Percentiles rank a stretch among this genome's conserved stretches.
Conservation (phyloP, 2,888 invertebrate species). For the Volucella inflata region DNA sequence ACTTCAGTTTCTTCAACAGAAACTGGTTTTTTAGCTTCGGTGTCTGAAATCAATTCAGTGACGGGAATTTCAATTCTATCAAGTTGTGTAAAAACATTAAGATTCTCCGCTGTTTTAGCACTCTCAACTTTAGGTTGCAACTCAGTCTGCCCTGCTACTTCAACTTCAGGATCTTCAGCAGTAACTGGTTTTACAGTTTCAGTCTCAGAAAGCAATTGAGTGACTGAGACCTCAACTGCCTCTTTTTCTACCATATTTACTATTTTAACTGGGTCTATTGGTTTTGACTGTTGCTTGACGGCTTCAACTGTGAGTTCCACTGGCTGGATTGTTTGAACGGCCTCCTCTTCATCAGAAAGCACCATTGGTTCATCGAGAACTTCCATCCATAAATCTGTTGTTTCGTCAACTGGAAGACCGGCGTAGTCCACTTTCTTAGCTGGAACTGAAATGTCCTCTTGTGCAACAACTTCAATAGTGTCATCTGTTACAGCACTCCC, state of each 20-base stretch:
- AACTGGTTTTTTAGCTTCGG: no score
- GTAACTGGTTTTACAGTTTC: no score
- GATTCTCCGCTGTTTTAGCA: not conserved
- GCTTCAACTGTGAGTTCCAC: not conserved
- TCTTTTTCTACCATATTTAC: no score
- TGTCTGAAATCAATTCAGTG: no score
- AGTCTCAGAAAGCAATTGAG: no score
- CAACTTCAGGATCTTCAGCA: not conserved
- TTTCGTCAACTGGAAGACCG: no score
- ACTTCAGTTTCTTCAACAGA: not conserved
- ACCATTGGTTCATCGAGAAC: conserved; percentile 52
- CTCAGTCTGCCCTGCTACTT: not conserved
- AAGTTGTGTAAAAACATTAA: conserved; percentile 76
- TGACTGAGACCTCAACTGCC: no score
- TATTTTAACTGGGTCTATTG: not conserved
- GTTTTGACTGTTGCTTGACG: not conserved
- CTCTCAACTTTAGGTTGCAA: not conserved
- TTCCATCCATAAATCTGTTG: no score
- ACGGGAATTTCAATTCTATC: no score
- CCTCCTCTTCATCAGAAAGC: not conserved
- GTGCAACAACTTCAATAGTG: conserved; percentile 75
- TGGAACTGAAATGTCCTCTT: conserved; percentile 12
- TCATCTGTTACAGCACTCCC: no score
- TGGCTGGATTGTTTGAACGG: not conserved
- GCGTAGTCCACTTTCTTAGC: no score